Evolutionary conservation across 2,888 invertebrate species (phyloP).

Genomic region (Ecdyonurus torrentis): DNA sequence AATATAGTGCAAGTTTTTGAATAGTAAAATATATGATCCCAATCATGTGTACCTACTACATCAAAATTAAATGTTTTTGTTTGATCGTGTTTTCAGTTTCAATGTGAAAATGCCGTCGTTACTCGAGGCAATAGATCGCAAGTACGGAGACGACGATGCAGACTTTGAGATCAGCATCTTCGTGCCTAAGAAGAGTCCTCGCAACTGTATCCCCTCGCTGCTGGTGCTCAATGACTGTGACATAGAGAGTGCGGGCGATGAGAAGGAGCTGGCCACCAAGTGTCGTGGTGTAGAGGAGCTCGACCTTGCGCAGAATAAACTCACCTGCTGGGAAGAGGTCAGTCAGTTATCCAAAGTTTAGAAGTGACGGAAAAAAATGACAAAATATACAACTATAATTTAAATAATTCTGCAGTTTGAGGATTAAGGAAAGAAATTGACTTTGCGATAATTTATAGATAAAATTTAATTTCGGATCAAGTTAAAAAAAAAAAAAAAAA

Average conservation of each 20-base stretch:
- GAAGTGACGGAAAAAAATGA: not conserved
- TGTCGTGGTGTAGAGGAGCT: slow-evolving; percentile 84
- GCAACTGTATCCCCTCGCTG: slow-evolving; percentile 49
- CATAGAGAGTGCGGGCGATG: slow-evolving; percentile 77
- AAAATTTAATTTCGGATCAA: no score
- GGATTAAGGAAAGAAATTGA: no score
- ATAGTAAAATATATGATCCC: no score
- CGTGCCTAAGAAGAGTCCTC: slow-evolving; percentile 66
- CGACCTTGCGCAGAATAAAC: slow-evolving; percentile 83
- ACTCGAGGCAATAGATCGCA: slow-evolving; percentile 74
- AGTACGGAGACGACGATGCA: slow-evolving; percentile 50
- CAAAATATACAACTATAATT: no score
- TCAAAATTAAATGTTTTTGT: no score
- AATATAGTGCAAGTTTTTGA: no score
- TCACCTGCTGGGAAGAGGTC: slow-evolving; percentile 77
- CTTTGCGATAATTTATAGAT: no score
- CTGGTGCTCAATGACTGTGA: slow-evolving; percentile 82
- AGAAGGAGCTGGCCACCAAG: slow-evolving; percentile 58
- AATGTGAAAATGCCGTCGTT: slow-evolving; percentile 57
- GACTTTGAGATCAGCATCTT: slow-evolving; percentile 67
- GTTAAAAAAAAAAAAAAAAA: no score
- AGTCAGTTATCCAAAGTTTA: slow-evolving; percentile 13
- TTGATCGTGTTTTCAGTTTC: no score
- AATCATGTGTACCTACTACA: no score
- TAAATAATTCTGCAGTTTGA: no score